Conservation (phyloP, 2,888 invertebrate species). For the Polietes domitor region DNA sequence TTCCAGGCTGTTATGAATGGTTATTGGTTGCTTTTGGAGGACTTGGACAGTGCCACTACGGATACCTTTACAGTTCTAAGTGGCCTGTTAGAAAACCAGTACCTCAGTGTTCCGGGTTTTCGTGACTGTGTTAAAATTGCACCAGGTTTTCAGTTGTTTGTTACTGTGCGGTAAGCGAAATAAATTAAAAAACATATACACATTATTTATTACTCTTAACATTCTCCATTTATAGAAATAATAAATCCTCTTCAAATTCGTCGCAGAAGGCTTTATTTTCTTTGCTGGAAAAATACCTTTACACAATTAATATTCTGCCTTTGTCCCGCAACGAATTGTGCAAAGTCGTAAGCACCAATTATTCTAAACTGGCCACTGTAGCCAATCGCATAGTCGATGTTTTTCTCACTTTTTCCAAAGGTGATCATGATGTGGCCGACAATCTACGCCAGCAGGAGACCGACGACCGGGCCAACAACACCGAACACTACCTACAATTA, state of each 20-base stretch:
- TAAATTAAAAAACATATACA: not conserved
- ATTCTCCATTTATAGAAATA: constrained; percentile 73
- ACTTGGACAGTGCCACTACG: constrained; percentile 95
- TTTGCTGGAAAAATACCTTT: constrained; percentile 90
- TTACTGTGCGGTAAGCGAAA: constrained; percentile 88
- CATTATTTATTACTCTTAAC: constrained; percentile 41
- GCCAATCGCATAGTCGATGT: constrained; percentile 90
- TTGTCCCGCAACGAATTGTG: constrained; percentile 88
- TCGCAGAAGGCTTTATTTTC: constrained; percentile 84
- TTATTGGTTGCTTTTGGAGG: constrained; percentile 96
- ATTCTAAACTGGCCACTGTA: constrained; percentile 87
- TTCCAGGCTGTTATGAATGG: constrained; percentile 88
- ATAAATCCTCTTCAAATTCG: constrained; percentile 74
- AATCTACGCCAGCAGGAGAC: constrained; percentile 80
- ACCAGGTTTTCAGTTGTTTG: constrained; percentile 95
- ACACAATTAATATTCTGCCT: constrained; percentile 91
- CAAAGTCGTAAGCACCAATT: constrained; percentile 86
- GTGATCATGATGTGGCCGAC: constrained; percentile 83
- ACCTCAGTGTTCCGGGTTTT: constrained; percentile 93
- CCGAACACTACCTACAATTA: constrained; percentile 74
- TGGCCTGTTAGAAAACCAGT: constrained; percentile 91
- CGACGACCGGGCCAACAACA: constrained; percentile 73
- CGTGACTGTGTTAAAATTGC: constrained; percentile 90
- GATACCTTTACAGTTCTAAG: constrained; percentile 95
- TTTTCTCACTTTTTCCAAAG: constrained; percentile 90